Evolutionary conservation across 2,113 vertebrate species (phyloP).

Genomic region (Catharus bicknelli): DNA sequence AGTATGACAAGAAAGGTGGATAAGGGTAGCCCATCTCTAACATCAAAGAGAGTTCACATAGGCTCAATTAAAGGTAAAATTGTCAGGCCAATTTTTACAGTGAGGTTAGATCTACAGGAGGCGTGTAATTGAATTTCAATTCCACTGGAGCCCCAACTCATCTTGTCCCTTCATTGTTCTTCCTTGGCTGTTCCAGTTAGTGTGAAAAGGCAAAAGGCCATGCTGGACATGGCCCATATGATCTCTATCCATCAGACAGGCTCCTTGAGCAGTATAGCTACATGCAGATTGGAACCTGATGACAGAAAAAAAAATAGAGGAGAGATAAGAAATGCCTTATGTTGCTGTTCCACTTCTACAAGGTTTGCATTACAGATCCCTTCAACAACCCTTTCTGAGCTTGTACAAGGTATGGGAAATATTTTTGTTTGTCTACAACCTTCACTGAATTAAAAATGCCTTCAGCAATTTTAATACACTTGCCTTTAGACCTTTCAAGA

Average conservation of each 20-base stretch:
- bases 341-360: neutral
- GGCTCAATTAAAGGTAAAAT: slow-evolving; percentile 7
- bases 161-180: neutral
- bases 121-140: neutral
- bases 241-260: neutral
- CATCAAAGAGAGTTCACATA: slow-evolving; percentile 6
- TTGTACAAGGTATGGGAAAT: neutral
- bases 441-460: neutral
- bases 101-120: neutral
- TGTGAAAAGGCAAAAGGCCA: neutral
- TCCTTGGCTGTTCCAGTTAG: neutral
- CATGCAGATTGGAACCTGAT: neutral
- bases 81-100: neutral
- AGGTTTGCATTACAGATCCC: neutral
- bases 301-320: neutral
- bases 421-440: neutral
- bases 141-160: neutral
- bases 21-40: neutral
- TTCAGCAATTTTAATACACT: neutral
- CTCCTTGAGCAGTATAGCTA: neutral
- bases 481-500: neutral
- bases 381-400: neutral
- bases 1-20: neutral
- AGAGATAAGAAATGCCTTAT: neutral
- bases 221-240: neutral